Evolutionary conservation across 1,140 invertebrate species (phyloP), one percentile per base, ranked within the genome.

Genomic region (Teleogryllus occipitalis): DNA sequence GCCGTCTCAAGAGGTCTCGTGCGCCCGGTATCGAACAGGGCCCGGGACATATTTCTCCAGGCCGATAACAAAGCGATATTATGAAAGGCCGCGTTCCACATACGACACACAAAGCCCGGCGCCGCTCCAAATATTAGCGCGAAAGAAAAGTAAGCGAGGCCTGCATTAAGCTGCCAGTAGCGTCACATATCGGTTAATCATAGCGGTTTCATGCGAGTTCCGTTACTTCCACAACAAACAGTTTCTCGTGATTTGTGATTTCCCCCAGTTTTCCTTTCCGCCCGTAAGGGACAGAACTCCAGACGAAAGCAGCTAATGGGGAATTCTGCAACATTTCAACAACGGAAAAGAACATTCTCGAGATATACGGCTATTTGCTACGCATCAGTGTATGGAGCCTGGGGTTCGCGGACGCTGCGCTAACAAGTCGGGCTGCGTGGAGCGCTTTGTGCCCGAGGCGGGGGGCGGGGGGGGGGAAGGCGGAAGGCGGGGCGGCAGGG

Each of bases 131-230:
- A 65, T 18, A 10, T 18, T 65, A 14, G 10, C 54, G 54, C 10
- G 54, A 65, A 18, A 14, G 54, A 65, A 65, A 65, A 65, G 54
- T 14, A 65, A 65, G 54, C 10, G 54, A 14, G 54, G 10, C 54
- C 18, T 65, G 54, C 10, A 18, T 65, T 18, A 65, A 65, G 54
- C 54, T 65, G 54, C 10, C 18, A 10, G 54, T 65, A 18, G 18
- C 18, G 54, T 65, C 54, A 65, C 54, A 65, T 65, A 65, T 65
- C 54, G 54, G 54, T 65, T 65, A 65, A 65, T 65, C 54, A 65
- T 65, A 65, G 54, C 54, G 10, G 54, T 65, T 65, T 65, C 54
- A 65, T 14, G 54, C 54, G 18, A 65, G 54, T 65, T 65, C 54
- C 18, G 54, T 39, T 65, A 65, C 54, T 65, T 10, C 54, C 54